Evolutionary conservation across 2,888 invertebrate genomes (phyloP), one percentile per base, ranked within the genome.

Genomic region (Diarsia brunnea): DNA sequence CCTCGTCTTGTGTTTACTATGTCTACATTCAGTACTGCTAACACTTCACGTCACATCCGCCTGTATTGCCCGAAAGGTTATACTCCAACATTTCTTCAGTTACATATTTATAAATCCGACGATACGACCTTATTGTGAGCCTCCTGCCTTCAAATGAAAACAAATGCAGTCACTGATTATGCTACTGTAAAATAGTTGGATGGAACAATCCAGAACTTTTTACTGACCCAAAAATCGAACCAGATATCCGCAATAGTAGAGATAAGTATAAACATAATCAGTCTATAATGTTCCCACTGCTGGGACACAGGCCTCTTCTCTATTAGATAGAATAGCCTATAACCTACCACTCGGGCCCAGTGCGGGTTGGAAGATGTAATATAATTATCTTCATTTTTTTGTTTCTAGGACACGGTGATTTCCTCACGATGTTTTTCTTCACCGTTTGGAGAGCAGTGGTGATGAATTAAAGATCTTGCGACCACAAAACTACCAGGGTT

Each of bases 1-100:
- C 96, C 96, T 96, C 96, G 96, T 96, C 96, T 76, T 82, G 74
- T 73, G 43, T 7, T 14, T 12, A 43, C 43, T 24, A 7, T 11
- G 11, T 53, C 21, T 16, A 53, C 51, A 12, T 67, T 51, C 43
- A 61, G 31, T 38, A 49, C 47, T 69, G 45, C 21, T 60, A 27
- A 2, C 14, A 27, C 14, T 43, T 43, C 43, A 63, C 43, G 43
- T 63, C 8, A n/a, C 14, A n/a, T 14, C 8, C n/a, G 8, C 38
- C 8, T 43, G 63, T 14, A 14, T 14, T 8, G 1, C 14, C 63
- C 3, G 14, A 43, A 14, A 14, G 43, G 8, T 63, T n/a, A 43
- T 12, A 53, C 58, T 0, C 55, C 2, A 2, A 60, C 4, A 16
- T 27, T 27, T 58, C 2, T 7, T 14, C 55, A 7, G 55, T 53